Conservation (phyloP, 2,797 vertebrate genomes). For the Propithecus perrieri region DNA sequence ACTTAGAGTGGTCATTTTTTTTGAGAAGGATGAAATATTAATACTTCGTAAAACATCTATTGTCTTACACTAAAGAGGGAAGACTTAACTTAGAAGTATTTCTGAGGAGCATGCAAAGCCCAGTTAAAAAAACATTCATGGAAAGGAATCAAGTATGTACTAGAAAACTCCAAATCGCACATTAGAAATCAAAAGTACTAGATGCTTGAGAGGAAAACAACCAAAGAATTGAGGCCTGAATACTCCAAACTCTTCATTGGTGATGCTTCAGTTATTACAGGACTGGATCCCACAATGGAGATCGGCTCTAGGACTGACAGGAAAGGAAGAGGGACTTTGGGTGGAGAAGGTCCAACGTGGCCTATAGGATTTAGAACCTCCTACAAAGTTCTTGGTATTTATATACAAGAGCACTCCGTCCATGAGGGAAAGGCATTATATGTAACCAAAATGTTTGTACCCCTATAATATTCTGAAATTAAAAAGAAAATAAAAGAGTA, state of each 20-base stretch:
- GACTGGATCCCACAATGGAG: background rate
- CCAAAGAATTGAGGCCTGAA: background rate
- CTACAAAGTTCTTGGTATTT: background rate
- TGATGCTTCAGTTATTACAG: background rate
- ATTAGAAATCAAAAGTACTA: background rate
- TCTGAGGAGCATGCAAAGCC: background rate
- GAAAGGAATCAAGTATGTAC: background rate
- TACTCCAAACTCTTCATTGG: background rate
- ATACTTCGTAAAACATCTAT: background rate
- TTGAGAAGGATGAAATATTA: background rate
- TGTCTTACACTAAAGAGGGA: background rate
- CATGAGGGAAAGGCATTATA: no score
- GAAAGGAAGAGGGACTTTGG: background rate
- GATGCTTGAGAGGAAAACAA: background rate
- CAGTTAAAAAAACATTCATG: background rate
- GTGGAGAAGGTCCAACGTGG: fast-evolving
- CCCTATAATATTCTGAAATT: no score
- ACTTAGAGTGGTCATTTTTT: background rate
- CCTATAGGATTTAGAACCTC: background rate
- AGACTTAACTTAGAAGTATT: background rate
- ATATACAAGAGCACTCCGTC: background rate
- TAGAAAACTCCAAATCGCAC: background rate
- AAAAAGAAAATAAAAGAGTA: no score
- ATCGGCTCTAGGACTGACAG: background rate
- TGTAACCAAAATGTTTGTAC: no score